Conservation (phyloP, 2,113 vertebrate genomes). For the Maccullochella peelii region DNA sequence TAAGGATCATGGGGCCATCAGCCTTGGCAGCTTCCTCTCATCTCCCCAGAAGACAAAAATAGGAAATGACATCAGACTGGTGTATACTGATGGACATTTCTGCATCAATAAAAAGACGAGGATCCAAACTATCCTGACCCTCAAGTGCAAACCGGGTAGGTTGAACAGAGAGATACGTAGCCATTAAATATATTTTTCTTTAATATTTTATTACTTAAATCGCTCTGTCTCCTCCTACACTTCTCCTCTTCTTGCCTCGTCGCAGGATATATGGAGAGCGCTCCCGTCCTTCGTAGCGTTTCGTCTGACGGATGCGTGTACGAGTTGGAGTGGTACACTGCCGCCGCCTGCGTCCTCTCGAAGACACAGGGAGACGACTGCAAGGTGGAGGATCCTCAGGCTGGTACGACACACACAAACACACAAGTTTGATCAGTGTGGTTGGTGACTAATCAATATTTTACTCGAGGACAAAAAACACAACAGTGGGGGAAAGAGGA, state of each 20-base stretch:
- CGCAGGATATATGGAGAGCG: constrained; percentile 91
- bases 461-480: background rate
- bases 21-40: constrained; percentile 90
- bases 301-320: constrained; percentile 83
- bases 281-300: constrained; percentile 86
- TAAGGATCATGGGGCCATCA: constrained; percentile 77
- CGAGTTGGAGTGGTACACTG: constrained; percentile 92
- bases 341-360: constrained; percentile 92
- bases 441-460: constrained; percentile 1
- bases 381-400: constrained; percentile 90
- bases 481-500: background rate
- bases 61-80: constrained; percentile 88
- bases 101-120: constrained; percentile 81
- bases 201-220: background rate
- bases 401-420: constrained; percentile 83
- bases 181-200: background rate
- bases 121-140: constrained; percentile 87
- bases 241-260: background rate
- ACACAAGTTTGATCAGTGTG: background rate
- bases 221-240: background rate
- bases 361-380: constrained; percentile 89
- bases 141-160: constrained; percentile 93
- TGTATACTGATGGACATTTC: constrained; percentile 87
- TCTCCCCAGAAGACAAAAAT: constrained; percentile 85
- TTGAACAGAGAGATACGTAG: too few relatives aligned